Evolutionary conservation across 2,113 vertebrate species (phyloP), one percentile per base, ranked within the genome.

Genomic region (Saimiri boliviensis): DNA sequence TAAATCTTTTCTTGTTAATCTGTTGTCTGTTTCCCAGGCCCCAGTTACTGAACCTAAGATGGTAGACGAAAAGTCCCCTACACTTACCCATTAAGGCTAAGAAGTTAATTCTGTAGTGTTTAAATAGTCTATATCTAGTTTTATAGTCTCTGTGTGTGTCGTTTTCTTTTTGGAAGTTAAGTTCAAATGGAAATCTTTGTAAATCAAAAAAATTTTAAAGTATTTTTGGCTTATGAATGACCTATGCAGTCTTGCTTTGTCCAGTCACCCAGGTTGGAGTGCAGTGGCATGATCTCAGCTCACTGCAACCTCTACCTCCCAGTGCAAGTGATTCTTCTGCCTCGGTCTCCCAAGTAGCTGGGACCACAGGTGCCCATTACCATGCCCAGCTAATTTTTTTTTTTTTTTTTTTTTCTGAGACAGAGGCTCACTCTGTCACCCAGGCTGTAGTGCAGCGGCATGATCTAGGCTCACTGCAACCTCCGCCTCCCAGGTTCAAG

Each of bases 121-220:
- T 91, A 45, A 19, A 47, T 91, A 92, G 58, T 7, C 19, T 27
- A 84, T 92, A 89, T 89, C 35, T 90, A 45, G 40, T 92, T 97
- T 96, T 95, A 74, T 79, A 89, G 73, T 85, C 9, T 94, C n/a
- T 93, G 14, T 37, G n/a, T 80, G 12, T 27, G 5, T 92, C 14
- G 40, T 74, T 96, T 96, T 96, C 35, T 89, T 91, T 68, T 63
- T 93, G 21, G 6, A 91, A 91, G 3, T 35, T 96, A 95, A 93
- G 77, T 27, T 91, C 11, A 82, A 79, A 16, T 89, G 8, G 88
- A 95, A 52, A 84, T 84, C 19, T 91, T 8, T 92, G 49, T 93
- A 88, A 88, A 89, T 73, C 27, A 94, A 63, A 94, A 58, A 82
- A 37, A 87, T 25, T 90, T 54, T 8, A 14, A 32, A 91, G 23